Evolutionary conservation across 2,888 invertebrate genomes (phyloP).

Genomic region (Yponomeuta cagnagella): DNA sequence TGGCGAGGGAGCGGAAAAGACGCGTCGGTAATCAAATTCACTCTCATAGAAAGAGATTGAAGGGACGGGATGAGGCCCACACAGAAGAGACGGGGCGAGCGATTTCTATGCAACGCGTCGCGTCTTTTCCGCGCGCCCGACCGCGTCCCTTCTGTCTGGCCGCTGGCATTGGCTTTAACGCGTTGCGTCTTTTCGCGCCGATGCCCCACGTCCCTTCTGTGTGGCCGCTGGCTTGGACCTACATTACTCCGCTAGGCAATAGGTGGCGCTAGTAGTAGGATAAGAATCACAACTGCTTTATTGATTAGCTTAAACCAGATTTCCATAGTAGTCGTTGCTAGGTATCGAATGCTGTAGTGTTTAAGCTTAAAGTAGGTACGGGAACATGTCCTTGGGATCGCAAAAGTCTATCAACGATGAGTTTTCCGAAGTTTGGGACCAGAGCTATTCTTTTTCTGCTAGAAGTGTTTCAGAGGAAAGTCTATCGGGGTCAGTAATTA

Average conservation of each 20-base stretch:
- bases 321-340: not conserved
- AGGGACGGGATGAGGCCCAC: too few species aligned
- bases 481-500: constrained; percentile 40
- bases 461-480: constrained; percentile 57
- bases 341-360: not conserved
- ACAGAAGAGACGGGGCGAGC: too few species aligned
- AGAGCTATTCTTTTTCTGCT: constrained; percentile 56
- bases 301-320: constrained; percentile 35
- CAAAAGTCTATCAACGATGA: constrained; percentile 58
- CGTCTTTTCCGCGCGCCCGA: too few species aligned
- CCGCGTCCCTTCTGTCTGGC: too few species aligned
- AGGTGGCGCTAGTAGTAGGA: not conserved
- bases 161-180: too few species aligned
- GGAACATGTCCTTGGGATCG: constrained; percentile 59
- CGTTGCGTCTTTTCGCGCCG: too few species aligned
- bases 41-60: not conserved
- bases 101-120: too few species aligned
- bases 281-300: constrained; percentile 20
- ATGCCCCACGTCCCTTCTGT: too few species aligned
- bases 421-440: constrained; percentile 56
- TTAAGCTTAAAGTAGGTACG: not conserved
- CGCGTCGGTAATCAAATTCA: too few species aligned
- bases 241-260: not conserved
- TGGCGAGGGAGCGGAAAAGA: too few species aligned
- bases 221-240: too few species aligned